phyloP scores from a whole-genome alignment of 2,113 vertebrate species.

The Pomatostomus ruficeps region DNA sequence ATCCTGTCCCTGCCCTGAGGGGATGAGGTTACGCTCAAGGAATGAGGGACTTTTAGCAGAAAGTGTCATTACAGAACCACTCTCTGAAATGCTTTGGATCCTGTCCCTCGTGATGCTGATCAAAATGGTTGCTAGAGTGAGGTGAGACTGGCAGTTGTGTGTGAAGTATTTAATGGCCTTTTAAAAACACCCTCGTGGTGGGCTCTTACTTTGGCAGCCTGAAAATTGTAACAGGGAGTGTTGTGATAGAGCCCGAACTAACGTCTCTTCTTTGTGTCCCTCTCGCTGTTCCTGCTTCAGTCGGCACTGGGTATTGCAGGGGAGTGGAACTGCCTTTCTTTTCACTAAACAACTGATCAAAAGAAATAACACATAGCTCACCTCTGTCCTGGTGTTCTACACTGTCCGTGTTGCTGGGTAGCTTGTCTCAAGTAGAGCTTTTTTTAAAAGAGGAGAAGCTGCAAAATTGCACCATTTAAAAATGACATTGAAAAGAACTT shows the following conservation, averaged over 20 bases:
- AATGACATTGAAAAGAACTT: background rate
- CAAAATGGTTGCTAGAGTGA: background rate
- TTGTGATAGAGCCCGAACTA: background rate
- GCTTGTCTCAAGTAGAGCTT: background rate
- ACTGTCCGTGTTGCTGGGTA: background rate
- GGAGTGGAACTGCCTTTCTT: background rate
- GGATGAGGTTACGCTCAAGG: background rate
- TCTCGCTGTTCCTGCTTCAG: background rate
- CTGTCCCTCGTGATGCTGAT: background rate
- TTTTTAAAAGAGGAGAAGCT: background rate
- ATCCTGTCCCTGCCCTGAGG: background rate
- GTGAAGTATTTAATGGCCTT: background rate
- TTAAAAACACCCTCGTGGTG: background rate
- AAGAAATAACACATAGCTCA: background rate
- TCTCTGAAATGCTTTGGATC: background rate
- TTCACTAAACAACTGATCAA: background rate
- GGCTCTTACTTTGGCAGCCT: background rate
- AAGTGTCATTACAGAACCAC: background rate
- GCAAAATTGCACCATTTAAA: background rate
- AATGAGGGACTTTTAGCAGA: background rate
- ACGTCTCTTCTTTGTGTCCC: background rate
- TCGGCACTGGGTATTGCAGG: background rate
- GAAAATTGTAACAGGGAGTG: background rate
- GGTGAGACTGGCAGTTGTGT: background rate
- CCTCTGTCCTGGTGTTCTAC: rapidly evolving